Conservation (phyloP, 2,797 vertebrate species). For the Anisognathus igniventris region DNA sequence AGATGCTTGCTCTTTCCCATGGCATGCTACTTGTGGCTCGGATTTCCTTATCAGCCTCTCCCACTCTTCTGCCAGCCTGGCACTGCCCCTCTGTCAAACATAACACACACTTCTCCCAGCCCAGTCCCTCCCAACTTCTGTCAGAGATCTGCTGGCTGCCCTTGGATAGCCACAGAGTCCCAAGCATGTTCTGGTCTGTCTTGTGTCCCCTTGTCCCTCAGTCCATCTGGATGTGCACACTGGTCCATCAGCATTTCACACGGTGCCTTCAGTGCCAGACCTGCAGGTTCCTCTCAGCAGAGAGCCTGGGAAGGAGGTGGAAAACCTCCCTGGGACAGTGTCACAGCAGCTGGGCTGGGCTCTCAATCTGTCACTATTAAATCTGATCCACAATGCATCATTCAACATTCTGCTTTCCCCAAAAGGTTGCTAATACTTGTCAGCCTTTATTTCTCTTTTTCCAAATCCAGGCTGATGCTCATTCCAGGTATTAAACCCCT, state of each 20-base stretch:
- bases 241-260: conserved; percentile 42
- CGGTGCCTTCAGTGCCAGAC: conserved; percentile 63
- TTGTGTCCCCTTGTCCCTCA: background rate
- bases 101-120: background rate
- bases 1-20: conserved; percentile 63
- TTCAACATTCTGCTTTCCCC: background rate
- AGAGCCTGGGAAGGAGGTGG: background rate
- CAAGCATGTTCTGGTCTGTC: background rate
- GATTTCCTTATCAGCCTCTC: conserved; percentile 62
- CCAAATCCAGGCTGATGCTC: background rate
- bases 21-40: conserved; percentile 76
- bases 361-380: background rate
- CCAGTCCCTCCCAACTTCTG: background rate
- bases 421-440: background rate
- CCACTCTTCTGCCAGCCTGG: background rate
- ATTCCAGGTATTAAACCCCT: background rate
- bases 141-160: background rate
- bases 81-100: background rate
- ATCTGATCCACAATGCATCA: background rate
- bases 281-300: background rate
- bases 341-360: conserved; percentile 15
- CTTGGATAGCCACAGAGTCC: background rate
- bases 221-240: background rate
- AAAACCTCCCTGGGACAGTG: background rate
- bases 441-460: conserved; percentile 15